Percentiles rank a stretch among this genome's conserved stretches.
These are phyloP conservation scores for Brenthis ino DNA, from an alignment of 2,888 invertebrate species.

Conservation along the genomic window DNA sequence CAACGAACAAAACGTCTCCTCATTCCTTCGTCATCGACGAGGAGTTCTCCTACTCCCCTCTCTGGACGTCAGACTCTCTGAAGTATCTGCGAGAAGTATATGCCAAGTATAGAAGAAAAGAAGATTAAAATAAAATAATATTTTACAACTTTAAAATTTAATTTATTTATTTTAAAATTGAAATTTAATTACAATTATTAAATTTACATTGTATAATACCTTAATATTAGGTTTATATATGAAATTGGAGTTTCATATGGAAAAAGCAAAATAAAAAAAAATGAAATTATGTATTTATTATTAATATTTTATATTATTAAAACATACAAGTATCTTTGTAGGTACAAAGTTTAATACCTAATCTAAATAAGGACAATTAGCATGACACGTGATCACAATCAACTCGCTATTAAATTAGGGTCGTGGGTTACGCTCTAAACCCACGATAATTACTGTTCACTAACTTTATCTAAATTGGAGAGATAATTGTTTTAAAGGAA, in stretches of 20 bases:
- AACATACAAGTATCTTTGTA: not conserved
- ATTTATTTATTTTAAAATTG: no score
- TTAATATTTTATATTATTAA: no score
- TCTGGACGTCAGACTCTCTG: slow-evolving; percentile 56
- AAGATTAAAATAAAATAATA: slow-evolving; percentile 26
- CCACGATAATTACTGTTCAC: slow-evolving; percentile 7
- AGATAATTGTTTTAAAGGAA: slow-evolving; percentile 5
- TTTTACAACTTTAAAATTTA: no score
- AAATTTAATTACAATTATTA: no score
- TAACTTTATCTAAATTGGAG: not conserved
- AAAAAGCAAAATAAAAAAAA: no score
- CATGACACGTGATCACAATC: slow-evolving; percentile 16
- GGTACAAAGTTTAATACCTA: slow-evolving; percentile 7
- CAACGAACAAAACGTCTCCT: slow-evolving; percentile 47
- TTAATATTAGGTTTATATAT: no score
- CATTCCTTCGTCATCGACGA: slow-evolving; percentile 56
- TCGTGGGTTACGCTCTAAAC: slow-evolving; percentile 4
- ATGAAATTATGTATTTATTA: no score
- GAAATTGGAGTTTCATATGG: no score
- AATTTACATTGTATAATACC: no score
- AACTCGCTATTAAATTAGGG: slow-evolving; percentile 11
- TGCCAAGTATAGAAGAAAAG: slow-evolving; percentile 56
- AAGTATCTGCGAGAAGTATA: slow-evolving; percentile 57
- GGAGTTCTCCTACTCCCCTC: slow-evolving; percentile 50
- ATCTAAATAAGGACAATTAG: slow-evolving; percentile 10